A percentile compares a stretch with the other conserved stretches of the same genome.
Conservation (phyloP, 2,888 invertebrate species). For the Balanococcus diminutus region DNA sequence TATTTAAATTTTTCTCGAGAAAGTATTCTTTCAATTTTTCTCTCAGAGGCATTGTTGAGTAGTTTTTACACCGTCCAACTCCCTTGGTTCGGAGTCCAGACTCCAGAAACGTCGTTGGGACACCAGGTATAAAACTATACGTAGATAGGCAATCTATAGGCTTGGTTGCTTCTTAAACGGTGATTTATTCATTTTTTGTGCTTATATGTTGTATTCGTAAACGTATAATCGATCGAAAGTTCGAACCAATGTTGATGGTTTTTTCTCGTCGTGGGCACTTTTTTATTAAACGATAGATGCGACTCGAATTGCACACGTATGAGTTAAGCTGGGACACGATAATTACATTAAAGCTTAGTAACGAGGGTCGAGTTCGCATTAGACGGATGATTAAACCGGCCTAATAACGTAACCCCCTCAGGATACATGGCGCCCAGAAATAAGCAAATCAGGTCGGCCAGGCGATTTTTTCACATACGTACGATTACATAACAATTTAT, state of each 20-base stretch:
- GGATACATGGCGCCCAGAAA: not conserved
- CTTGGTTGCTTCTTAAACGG: not conserved
- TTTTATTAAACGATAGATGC: not conserved
- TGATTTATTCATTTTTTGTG: slow-evolving; percentile 25
- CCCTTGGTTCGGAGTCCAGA: no score
- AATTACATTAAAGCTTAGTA: not conserved
- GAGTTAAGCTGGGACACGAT: not conserved
- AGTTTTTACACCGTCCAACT: no score
- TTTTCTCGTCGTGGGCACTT: not conserved
- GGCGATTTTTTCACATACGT: not conserved
- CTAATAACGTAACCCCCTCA: not conserved
- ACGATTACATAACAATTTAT: not conserved
- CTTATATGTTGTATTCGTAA: no score
- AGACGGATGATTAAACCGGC: not conserved
- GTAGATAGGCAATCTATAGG: no score
- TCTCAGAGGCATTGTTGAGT: no score
- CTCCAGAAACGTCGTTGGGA: no score
- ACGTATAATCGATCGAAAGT: no score
- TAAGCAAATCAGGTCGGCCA: not conserved
- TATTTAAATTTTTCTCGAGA: no score
- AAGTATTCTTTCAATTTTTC: no score
- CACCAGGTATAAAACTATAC: no score
- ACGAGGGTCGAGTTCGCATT: not conserved
- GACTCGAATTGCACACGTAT: not conserved
- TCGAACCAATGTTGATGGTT: no score